Evolutionary conservation across 2,888 invertebrate species (phyloP), one percentile per base, ranked within the genome.

Genomic region (Ramazzottius varieornatus): DNA sequence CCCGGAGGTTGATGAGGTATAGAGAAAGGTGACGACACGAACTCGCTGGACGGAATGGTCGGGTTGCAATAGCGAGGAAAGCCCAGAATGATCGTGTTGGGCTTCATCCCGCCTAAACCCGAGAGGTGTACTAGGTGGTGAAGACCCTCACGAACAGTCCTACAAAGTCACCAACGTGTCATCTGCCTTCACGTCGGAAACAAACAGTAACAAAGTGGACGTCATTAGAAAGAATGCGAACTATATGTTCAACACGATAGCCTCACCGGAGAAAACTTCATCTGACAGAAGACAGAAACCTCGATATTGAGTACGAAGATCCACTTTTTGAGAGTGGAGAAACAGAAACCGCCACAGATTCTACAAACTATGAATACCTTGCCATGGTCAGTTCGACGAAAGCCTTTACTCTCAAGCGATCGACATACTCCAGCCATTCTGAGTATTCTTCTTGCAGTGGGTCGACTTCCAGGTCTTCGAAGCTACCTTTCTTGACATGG

Each of bases 71-170:
- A 29, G n/a, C 89, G 46, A 78, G 78, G 0, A 86, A 85, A 0
- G 79, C 72, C 33, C 40, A 96, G 82, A 67, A 96, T 88, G 33
- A 77, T 72, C 0, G 96, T 96, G 74, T 98, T 98, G 0, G 96
- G 94, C 75, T 96, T 96, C 96, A 98, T 96, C 20, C 96, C 98
- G 1, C 98, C 98, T 73, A 98, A 83, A 1, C 98, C 98, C 0
- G 91, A 85, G 67, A 94, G 78, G 33, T 93, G 81, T 64, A 89
- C 83, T 68, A 98, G 80, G 77, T 98, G 94, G 67, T 88, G 88
- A 63, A 94, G 82, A 1, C 98, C 98, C 70, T 86, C 85, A 0
- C 93, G 81, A 0, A 98, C 85, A 0, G 84, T 83, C 66, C 82
- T 65, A n/a, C n/a, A n/a, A n/a, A n/a, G n/a, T n/a, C n/a, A n/a